Base-by-base conservation (phyloP, 1,140 invertebrate species). In the Drosophila saltans region DNA sequence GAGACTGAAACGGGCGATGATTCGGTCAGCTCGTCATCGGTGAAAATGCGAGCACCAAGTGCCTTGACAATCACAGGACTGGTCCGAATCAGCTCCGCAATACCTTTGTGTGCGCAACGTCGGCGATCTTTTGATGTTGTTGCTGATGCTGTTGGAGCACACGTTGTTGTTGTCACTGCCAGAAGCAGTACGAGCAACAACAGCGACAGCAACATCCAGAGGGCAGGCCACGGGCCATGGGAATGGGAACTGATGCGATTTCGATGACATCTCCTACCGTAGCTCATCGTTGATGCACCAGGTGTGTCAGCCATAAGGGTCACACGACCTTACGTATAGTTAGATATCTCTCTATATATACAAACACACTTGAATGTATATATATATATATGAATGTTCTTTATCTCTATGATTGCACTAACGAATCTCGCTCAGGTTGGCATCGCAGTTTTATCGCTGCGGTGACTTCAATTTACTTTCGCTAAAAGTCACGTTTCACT, bases 51-150 rank as follows among this genome's bases (percentile, higher is more conserved):
- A 24, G 91, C 91, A 6, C 81, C 91, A 1, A 92, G 80, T 48
- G 91, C 91, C 60, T 92, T 92, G 40, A 92, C 75, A 80, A 92
- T 92, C 16, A 92, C 84, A 52, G 91, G 91, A 75, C 91, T 92
- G 57, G 72, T 91, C 77, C 82, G 91, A 78, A 92, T 92, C 68
- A 92, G 69, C 48, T 92, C 86, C 6, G 75, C 78, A 45, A 92
- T 80, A 58, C 86, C 89, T 75, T 92, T 90, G 68, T 92, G 90
- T 74, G 78, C 75, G 68, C 91, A 92, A 11, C 69, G 68, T 28
- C 58, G 66, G 26, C 71, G 78, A 75, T 79, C 81, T 58, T 62
- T 59, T 45, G 77, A 60, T 6, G 82, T 16, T 8, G 55, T 43
- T 39, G 69, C 48, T 11, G 74, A 11, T 2, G 61, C 24, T 16